phyloP scores from a whole-genome alignment of 2,797 vertebrate genomes.

The Coregonus suidteri region DNA sequence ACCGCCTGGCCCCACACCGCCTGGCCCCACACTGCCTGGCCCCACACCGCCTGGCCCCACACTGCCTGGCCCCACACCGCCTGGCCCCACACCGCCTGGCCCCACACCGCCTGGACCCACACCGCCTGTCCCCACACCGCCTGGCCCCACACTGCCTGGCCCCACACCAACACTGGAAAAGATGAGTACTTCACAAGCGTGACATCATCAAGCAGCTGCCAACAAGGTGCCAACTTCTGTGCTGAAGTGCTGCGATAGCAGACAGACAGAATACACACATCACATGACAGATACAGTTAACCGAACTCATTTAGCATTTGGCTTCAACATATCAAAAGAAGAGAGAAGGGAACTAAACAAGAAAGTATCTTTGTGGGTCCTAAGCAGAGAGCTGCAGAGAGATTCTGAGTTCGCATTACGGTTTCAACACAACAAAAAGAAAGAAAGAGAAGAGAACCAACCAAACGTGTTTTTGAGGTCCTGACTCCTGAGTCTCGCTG shows the following conservation, averaged over 20 bases:
- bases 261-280: slow-evolving; percentile 42
- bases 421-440: slow-evolving; percentile 6
- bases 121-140: no score
- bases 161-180: slow-evolving; percentile 50
- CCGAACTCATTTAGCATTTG: no score
- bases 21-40: no score
- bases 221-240: slow-evolving; percentile 49
- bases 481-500: background rate
- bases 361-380: background rate
- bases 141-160: no score
- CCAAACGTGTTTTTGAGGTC: background rate
- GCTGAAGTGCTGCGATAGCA: slow-evolving; percentile 42
- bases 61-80: no score
- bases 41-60: no score
- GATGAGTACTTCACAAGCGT: slow-evolving; percentile 39
- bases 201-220: slow-evolving; percentile 45
- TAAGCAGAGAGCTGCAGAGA: background rate
- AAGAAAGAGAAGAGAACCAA: slow-evolving; percentile 7
- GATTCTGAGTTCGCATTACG: slow-evolving; percentile 7
- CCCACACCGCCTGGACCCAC: slow-evolving; percentile 9
- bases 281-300: slow-evolving; percentile 27
- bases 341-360: no score
- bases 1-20: no score
- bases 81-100: no score
- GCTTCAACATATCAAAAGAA: no score